Percentiles rank a stretch among this genome's conserved stretches.
These are phyloP conservation scores for Chloroceryle amazona DNA, from an alignment of 2,797 vertebrate genomes.

Conservation along the genomic window DNA sequence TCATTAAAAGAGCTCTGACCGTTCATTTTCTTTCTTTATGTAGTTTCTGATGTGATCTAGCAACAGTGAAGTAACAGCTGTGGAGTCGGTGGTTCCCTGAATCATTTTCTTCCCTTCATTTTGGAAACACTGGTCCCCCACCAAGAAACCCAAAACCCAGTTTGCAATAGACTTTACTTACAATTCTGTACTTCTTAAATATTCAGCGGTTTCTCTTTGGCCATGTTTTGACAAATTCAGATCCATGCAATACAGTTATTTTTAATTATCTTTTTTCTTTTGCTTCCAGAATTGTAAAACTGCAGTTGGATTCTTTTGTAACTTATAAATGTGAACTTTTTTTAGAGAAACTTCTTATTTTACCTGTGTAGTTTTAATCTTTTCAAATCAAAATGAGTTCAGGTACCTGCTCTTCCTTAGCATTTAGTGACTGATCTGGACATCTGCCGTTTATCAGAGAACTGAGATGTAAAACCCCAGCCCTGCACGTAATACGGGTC, in stretches of 20 bases:
- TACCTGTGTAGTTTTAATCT: neutral
- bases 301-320: neutral
- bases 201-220: neutral
- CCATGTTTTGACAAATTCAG: neutral
- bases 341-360: neutral
- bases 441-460: neutral
- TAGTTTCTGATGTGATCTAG: neutral
- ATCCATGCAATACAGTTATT: neutral
- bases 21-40: neutral
- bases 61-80: neutral
- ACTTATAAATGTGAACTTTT: neutral
- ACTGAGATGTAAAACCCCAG: neutral
- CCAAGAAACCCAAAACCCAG: neutral
- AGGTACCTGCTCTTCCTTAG: neutral
- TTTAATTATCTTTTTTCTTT: neutral
- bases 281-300: neutral
- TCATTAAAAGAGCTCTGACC: conserved; percentile 46
- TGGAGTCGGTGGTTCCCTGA: neutral
- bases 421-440: neutral
- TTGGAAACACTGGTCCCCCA: neutral
- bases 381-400: neutral
- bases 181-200: neutral
- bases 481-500: neutral
- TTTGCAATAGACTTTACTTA: neutral
- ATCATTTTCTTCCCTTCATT: neutral